Evolutionary conservation across 2,113 vertebrate species (phyloP), one percentile per base, ranked within the genome.

Genomic region (Microcebus tavaratra): DNA sequence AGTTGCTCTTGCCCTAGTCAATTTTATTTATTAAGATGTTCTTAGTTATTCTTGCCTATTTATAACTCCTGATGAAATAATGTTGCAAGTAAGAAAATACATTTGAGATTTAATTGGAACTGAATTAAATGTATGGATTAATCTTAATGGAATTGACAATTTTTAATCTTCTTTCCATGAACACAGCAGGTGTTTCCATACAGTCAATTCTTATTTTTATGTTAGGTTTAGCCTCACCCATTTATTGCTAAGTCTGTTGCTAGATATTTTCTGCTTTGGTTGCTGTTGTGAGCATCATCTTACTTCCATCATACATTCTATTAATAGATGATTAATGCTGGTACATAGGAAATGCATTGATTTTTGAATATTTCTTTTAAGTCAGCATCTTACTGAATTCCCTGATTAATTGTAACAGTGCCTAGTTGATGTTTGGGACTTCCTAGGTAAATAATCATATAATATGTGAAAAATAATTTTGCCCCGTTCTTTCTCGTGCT

Each of bases 81-180:
- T 61, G 90, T 70, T 96, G 92, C 97, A 96, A 90, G 88, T 83
- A 92, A 97, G 96, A 96, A 97, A 96, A 97, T 94, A 81, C 87
- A 76, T 92, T 95, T 95, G 92, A 84, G 90, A 91, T 95, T 96
- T 98, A 97, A 98, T 92, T 93, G 96, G 95, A 88, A 96, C 92
- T 84, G 92, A 96, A 97, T 97, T 97, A 97, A 97, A 96, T 82
- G 59, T 97, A 98, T 96, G 95, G 96, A 96, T 98, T 97, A 87
- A 96, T 97, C 94, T 97, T 97, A 97, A 98, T 88, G 87, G 83
- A 97, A 97, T 82, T 96, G 97, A 97, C 88, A 53, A 93, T 92
- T 97, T 98, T 97, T 97, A 91, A 97, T 97, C 92, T 97, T 91
- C 96, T 93, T 95, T 59, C 80, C 45, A 67, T 61, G 45, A 87